phyloP scores from a whole-genome alignment of 2,888 invertebrate species.

The Acanthosepion lycidas region DNA sequence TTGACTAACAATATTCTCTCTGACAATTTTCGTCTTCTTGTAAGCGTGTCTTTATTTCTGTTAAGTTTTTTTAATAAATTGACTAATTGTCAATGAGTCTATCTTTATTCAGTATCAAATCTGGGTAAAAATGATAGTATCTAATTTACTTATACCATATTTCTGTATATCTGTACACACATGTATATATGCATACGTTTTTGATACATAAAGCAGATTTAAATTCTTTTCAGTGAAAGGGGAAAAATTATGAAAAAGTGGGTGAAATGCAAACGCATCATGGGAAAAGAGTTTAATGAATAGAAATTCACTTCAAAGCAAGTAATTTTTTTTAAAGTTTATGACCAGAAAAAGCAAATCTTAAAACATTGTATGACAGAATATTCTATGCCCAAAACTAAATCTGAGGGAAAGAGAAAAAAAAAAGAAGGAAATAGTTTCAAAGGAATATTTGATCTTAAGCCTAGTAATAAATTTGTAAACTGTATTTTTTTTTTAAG shows the following conservation, averaged over 20 bases:
- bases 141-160: no score
- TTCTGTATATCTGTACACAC: background rate
- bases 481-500: background rate
- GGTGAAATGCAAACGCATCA: background rate
- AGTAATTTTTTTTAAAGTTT: background rate
- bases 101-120: no score
- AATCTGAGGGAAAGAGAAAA: background rate
- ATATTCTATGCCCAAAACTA: background rate
- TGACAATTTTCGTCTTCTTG: no score
- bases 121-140: no score
- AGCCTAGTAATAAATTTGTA: background rate
- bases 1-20: no score
- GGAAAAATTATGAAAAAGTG: background rate
- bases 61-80: no score
- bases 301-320: conserved; percentile 20
- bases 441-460: background rate
- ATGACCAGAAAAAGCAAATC: background rate
- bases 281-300: background rate
- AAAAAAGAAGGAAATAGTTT: background rate
- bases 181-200: background rate
- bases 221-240: background rate
- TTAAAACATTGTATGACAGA: background rate
- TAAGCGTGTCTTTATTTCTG: no score
- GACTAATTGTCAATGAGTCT: no score
- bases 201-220: background rate